Conservation (phyloP, 2,888 invertebrate species). For the Stenolophus ochropezus region DNA sequence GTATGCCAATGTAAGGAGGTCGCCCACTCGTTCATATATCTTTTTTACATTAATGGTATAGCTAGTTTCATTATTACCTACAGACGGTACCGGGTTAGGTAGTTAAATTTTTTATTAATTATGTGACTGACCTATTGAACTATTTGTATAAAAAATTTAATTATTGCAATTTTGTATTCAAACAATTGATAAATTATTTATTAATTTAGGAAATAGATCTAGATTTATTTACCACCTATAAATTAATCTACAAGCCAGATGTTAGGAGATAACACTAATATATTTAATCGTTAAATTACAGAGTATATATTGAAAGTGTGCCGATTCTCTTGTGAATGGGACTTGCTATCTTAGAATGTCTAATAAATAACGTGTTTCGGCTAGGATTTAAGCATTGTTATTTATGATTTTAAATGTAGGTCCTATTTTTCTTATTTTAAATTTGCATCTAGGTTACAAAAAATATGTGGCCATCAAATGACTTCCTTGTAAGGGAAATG, state of each 20-base stretch:
- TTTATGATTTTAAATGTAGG: too few species aligned
- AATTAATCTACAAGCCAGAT: neutral
- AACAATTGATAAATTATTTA: too few species aligned
- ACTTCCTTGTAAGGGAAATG: too few species aligned
- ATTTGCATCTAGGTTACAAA: too few species aligned
- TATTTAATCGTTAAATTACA: neutral
- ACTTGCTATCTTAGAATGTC: neutral
- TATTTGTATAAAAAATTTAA: too few species aligned
- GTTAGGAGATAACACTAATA: neutral
- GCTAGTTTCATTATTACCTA: neutral
- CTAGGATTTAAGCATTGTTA: too few species aligned
- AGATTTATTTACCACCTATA: neutral
- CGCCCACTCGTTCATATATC: neutral
- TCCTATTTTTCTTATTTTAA: too few species aligned
- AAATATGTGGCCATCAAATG: too few species aligned
- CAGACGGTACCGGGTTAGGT: neutral
- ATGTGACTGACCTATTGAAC: too few species aligned
- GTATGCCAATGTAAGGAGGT: neutral
- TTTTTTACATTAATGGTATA: neutral
- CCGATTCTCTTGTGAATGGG: neutral
- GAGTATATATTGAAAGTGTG: neutral
- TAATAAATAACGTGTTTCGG: too few species aligned
- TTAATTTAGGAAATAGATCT: too few species aligned
- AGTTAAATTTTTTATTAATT: neutral
- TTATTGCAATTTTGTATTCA: too few species aligned